Percentiles rank a stretch among this genome's conserved stretches.
phyloP scores from a whole-genome alignment of 2,888 invertebrate species.

The Endomychus coccineus region DNA sequence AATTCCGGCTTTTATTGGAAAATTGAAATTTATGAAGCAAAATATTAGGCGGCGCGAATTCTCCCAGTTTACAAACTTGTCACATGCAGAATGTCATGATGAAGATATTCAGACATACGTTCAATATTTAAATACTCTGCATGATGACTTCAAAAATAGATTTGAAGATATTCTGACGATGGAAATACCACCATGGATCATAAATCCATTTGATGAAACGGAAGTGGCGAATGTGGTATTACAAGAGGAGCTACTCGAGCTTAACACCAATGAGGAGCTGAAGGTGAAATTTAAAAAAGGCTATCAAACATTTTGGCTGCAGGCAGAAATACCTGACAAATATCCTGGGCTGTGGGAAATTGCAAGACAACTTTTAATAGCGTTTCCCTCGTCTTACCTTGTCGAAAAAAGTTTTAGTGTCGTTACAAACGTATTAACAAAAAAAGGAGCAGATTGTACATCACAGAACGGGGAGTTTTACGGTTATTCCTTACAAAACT shows the following conservation, averaged over 20 bases:
- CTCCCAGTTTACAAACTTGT: no score
- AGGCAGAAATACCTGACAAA: conserved; percentile 5
- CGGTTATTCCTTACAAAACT: no score
- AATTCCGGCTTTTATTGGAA: no score
- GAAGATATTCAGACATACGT: conserved; percentile 4
- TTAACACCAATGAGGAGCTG: conserved; percentile 12
- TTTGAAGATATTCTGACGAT: conserved; percentile 8
- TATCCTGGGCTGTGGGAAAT: conserved; percentile 7
- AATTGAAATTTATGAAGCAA: no score
- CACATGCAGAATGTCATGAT: conserved; percentile 2
- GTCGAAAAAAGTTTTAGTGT: conserved; percentile 8
- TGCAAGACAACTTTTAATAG: conserved; percentile 4
- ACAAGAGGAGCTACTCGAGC: conserved; percentile 12
- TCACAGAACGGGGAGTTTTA: conserved; percentile 7
- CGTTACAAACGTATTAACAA: conserved; percentile 7
- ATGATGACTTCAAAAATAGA: conserved; percentile 3
- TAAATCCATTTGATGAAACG: conserved; percentile 9
- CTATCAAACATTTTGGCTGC: conserved; percentile 6
- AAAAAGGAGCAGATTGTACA: conserved; percentile 8
- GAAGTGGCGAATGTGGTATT: conserved; percentile 12
- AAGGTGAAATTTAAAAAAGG: conserved; percentile 9
- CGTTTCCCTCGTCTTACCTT: conserved; percentile 5
- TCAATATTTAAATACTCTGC: conserved; percentile 2
- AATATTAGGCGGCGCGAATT: no score
- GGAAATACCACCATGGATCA: conserved; percentile 9